These are phyloP conservation scores for Barbus barbus DNA, from an alignment of 2,113 vertebrate genomes.

Conservation along the genomic window DNA sequence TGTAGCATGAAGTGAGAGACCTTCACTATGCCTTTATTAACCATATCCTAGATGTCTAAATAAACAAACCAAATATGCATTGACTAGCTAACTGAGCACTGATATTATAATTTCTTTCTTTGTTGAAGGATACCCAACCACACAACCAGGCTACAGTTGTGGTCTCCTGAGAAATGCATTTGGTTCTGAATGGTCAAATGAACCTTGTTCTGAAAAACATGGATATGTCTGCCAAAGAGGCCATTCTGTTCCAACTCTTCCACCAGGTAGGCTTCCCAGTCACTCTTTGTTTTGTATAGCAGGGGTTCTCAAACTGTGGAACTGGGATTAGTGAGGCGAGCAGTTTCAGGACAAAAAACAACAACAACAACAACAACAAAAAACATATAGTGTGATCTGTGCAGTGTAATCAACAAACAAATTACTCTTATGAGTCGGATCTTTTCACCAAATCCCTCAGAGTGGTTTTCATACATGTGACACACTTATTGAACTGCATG, in stretches of 20 bases:
- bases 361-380: neutral
- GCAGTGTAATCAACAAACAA: neutral
- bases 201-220: constrained; percentile 79
- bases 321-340: neutral
- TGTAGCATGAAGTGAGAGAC: neutral
- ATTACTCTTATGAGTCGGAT: neutral
- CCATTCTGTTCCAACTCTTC: constrained; percentile 59
- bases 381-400: neutral
- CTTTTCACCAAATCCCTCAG: neutral
- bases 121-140: constrained; percentile 82
- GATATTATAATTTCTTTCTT: neutral
- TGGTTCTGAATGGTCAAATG: constrained; percentile 83
- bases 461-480: neutral
- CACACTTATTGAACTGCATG: neutral
- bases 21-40: neutral
- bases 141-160: constrained; percentile 83
- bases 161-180: constrained; percentile 77
- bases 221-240: constrained; percentile 90
- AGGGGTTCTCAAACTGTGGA: neutral
- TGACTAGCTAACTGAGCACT: neutral
- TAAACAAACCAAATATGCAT: neutral
- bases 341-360: neutral
- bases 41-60: neutral
- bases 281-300: neutral
- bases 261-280: constrained; percentile 31